Conservation (phyloP, 2,888 invertebrate species). For the Sinodicranocentrus sp. region DNA sequence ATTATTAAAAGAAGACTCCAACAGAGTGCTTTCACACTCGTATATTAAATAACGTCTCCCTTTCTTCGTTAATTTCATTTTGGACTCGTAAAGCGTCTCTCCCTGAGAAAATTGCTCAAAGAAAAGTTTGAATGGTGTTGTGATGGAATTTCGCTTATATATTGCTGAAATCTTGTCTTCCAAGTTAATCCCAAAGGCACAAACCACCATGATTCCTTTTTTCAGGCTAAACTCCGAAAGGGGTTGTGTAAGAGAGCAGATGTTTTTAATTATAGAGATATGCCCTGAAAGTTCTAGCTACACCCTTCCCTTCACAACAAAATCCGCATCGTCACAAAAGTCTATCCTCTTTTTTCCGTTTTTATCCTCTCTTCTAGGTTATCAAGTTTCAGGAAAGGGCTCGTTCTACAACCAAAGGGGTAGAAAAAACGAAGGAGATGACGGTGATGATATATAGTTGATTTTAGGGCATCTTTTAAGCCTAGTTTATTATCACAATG, state of each 20-base stretch:
- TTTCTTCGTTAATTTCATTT: conserved; percentile 54
- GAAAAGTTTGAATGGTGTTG: conserved; percentile 58
- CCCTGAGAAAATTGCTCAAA: conserved; percentile 49
- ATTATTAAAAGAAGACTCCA: not conserved
- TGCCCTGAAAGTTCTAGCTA: conserved; percentile 72
- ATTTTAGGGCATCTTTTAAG: conserved; percentile 3
- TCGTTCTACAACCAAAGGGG: not conserved
- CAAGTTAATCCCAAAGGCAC: conserved; percentile 37
- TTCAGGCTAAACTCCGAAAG: conserved; percentile 5
- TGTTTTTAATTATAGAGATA: conserved; percentile 59
- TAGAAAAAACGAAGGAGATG: not conserved
- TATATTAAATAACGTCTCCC: conserved; percentile 49
- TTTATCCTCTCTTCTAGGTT: not conserved
- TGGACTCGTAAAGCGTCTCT: conserved; percentile 8
- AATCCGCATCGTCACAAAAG: too few relatives aligned
- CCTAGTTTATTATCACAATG: conserved; percentile 15
- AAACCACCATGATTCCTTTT: conserved; percentile 19
- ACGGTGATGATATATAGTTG: too few relatives aligned
- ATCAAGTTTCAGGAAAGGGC: not conserved
- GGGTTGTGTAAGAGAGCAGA: conserved; percentile 42
- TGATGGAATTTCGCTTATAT: conserved; percentile 52
- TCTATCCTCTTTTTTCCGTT: not conserved
- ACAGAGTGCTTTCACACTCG: conserved; percentile 23
- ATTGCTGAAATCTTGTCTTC: conserved; percentile 40
- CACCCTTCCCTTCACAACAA: not conserved